Conservation (phyloP, 2,888 invertebrate species). For the Lydus trimaculatus region DNA sequence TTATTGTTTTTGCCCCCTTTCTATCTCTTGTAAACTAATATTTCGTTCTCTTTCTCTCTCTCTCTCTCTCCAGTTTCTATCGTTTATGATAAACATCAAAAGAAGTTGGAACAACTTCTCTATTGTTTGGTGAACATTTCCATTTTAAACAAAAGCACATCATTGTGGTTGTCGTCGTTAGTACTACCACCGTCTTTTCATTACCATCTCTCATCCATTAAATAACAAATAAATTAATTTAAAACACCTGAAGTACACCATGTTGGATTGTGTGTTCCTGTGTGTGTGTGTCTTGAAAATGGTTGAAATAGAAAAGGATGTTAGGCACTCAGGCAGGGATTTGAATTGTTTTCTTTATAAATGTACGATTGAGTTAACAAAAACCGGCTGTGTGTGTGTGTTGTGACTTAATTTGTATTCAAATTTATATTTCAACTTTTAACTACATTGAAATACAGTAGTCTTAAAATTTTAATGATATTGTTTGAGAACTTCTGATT, state of each 20-base stretch:
- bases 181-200: background rate
- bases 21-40: no score
- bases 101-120: background rate
- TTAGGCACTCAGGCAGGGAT: no score
- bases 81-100: background rate
- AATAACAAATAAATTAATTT: background rate
- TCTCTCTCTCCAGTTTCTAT: background rate
- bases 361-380: no score
- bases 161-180: background rate
- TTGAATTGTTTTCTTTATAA: no score
- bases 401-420: no score
- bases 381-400: no score
- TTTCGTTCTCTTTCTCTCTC: no score
- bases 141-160: background rate
- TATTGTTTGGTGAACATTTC: background rate
- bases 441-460: no score
- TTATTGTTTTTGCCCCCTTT: background rate
- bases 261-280: no score
- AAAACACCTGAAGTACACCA: background rate
- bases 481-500: no score
- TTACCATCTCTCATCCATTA: background rate
- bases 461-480: no score
- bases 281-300: background rate
- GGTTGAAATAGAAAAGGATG: background rate
- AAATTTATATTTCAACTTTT: no score